phyloP scores from a whole-genome alignment of 2,888 invertebrate genomes.

The Lycocerus yunnanus region DNA sequence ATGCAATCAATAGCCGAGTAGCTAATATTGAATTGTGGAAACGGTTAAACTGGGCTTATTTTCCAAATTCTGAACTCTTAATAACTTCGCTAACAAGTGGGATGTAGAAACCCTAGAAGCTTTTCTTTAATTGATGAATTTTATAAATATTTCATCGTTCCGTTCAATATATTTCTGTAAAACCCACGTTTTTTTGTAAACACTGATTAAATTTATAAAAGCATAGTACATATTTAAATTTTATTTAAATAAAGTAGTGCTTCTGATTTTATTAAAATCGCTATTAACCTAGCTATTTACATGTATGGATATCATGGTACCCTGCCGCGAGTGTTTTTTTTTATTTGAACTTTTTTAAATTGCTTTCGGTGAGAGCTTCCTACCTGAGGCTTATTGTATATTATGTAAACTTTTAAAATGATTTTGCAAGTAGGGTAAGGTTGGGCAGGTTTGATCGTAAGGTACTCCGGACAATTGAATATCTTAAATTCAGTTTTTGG shows the following conservation, averaged over 20 bases:
- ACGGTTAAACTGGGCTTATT: too few species aligned
- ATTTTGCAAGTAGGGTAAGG: not conserved
- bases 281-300: not conserved
- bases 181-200: not conserved
- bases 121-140: too few species aligned
- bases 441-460: too few species aligned
- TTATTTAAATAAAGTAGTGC: not conserved
- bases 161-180: not conserved
- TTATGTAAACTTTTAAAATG: not conserved
- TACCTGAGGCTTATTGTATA: not conserved
- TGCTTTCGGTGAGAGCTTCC: not conserved
- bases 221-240: not conserved
- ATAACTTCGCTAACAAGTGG: too few species aligned
- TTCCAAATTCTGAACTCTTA: too few species aligned
- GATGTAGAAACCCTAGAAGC: too few species aligned
- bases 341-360: not conserved
- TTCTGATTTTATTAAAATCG: too few species aligned
- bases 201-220: not conserved
- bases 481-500: too few species aligned
- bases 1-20: too few species aligned
- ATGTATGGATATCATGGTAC: not conserved
- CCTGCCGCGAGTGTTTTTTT: not conserved
- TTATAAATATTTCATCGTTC: not conserved
- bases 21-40: too few species aligned
- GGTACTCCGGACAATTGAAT: too few species aligned